Evolutionary conservation across 2,797 vertebrate genomes (phyloP), one percentile per base, ranked within the genome.

Genomic region (Pseudopleuronectes americanus): DNA sequence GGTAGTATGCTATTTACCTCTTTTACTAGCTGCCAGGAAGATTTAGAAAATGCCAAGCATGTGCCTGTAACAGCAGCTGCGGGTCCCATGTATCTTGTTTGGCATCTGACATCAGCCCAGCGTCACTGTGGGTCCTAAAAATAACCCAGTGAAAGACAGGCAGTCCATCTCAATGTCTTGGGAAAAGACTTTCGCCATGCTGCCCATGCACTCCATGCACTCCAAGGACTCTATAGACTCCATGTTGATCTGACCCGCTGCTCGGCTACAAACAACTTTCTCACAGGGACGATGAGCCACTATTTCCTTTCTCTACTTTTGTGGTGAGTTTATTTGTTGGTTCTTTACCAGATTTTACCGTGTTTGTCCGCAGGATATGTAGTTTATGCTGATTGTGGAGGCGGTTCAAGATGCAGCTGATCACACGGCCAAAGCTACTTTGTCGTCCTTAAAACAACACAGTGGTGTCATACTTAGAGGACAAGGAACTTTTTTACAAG

Each of bases 61-160:
- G 81, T 75, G 62, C 76, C 76, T 90, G 88, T 90, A 89, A 90
- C 84, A 92, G 88, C 93, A 94, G 93, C 91, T 94, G 94, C 49
- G 48, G 68, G 65, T 61, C 76, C 77, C 82, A 80, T 83, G 80
- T 68, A 67, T 79, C 84, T 85, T 87, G 79, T 91, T 86, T 90
- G 83, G 87, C 90, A 82, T 92, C 80, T 83, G 85, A 83, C 81
- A 90, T 86, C 77, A 89, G 84, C 68, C 49, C 68, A 45, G 82
- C 68, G 81, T 86, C 89, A 76, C 89, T 56, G 77, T 76, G 69
- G 21, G 69, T 19, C 84, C 95, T 94, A 94, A 95, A 94, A 94
- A 95, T 95, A 95, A 84, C 82, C 10, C 12, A 7, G 68, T 61
- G 68, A 80, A 78, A 84, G 81, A 87, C 87, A 80, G 68, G 67